Percentiles rank a stretch among this genome's conserved stretches.
Conservation (phyloP, 2,797 vertebrate species). For the Eulemur mongoz region DNA sequence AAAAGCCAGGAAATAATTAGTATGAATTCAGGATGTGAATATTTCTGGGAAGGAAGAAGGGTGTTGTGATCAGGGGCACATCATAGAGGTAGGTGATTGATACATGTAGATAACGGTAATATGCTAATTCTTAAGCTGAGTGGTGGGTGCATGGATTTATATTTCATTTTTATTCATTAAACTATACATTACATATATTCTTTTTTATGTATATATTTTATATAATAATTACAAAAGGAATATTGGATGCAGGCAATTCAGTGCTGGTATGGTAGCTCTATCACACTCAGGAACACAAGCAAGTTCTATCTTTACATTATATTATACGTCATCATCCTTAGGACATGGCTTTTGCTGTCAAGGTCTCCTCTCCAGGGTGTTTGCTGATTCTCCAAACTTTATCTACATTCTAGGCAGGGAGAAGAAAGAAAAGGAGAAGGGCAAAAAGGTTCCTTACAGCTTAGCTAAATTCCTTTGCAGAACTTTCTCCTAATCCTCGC, state of each 20-base stretch:
- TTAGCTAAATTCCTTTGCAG: background rate
- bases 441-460: background rate
- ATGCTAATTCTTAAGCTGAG: background rate
- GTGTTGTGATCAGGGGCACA: background rate
- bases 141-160: background rate
- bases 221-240: background rate
- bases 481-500: background rate
- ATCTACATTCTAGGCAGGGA: background rate
- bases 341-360: background rate
- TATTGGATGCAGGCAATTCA: background rate
- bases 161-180: background rate
- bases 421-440: background rate
- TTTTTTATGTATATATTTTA: background rate
- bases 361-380: background rate
- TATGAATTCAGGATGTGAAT: background rate
- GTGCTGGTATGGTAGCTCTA: background rate
- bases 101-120: background rate
- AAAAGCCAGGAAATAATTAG: background rate
- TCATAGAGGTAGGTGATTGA: background rate
- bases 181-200: background rate
- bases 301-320: background rate
- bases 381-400: background rate
- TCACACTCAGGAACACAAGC: background rate
- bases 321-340: background rate
- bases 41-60: background rate